Evolutionary conservation across 2,888 invertebrate species (phyloP).

Genomic region (Beris morrisii): DNA sequence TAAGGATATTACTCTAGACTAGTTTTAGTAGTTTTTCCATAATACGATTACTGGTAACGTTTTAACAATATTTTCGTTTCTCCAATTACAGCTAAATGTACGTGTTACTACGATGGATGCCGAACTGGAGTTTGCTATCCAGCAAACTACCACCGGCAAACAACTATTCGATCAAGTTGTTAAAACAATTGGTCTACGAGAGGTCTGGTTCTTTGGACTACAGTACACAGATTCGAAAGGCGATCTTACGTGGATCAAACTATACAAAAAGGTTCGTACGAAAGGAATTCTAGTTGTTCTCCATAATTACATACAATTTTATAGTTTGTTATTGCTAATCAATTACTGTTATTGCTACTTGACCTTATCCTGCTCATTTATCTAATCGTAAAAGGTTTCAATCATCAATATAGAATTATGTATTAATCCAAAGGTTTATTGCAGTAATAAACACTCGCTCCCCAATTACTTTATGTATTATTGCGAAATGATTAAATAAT

Average conservation of each 20-base stretch:
- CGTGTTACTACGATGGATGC: conserved; percentile 99
- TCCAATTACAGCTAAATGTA: conserved; percentile 85
- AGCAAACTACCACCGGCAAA: conserved; percentile 98
- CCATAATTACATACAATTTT: not conserved
- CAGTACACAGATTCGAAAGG: conserved; percentile 99
- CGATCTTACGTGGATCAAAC: conserved; percentile 97
- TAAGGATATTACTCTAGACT: too few relatives aligned
- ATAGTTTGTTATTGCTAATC: not conserved
- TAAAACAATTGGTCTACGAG: conserved; percentile 97
- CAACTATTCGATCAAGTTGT: conserved; percentile 99
- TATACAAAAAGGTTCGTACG: conserved; percentile 93
- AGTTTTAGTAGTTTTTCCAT: too few relatives aligned
- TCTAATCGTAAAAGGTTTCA: not conserved
- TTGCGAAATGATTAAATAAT: too few relatives aligned
- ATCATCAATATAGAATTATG: not conserved
- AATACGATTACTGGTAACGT: not conserved
- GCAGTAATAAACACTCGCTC: too few relatives aligned
- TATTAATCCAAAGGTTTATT: too few relatives aligned
- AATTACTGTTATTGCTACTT: conserved; percentile 23
- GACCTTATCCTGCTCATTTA: conserved; percentile 5
- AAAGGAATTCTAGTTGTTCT: not conserved
- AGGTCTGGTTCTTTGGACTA: conserved; percentile 99
- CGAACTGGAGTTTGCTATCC: conserved; percentile 99
- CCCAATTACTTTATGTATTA: too few relatives aligned
- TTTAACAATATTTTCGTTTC: conserved; percentile 29